Evolutionary conservation across 2,797 vertebrate genomes (phyloP), one percentile per base, ranked within the genome.

Genomic region (Cynodonichthys magdalenae): DNA sequence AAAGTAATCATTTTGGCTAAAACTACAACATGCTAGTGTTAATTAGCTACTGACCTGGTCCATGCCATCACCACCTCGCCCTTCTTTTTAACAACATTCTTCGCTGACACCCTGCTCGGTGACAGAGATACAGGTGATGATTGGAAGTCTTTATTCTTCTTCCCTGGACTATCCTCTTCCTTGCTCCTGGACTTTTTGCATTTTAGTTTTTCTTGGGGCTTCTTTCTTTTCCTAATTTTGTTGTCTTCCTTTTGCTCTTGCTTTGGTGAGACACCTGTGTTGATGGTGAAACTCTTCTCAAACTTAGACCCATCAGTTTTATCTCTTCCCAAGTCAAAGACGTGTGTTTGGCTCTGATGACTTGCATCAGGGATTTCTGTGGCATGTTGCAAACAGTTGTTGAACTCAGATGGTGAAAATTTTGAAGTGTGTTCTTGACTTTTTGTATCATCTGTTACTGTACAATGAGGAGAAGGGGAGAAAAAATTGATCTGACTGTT

Each of bases 1-100:
- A 15, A 42, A 17, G 41, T 17, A 3, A 15, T 17, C 1, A 15
- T 42, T 15, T 42, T 42, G 1, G 14, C 15, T 42, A 42, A 17
- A 42, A 17, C 41, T 17, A 44, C 24, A 9, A 10, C 34, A 36
- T 1, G 9, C 7, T 9, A 36, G 34, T 10, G 9, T 36, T 31
- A 2, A 2, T 49, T 10, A 18, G 28, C 5, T 39, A 83, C 91
- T 93, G 90, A 99, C 98, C 96, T 97, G 20, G 96, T 96, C 98
- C 98, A 99, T 0, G 95, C 93, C 78, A 96, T 90, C 69, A 99
- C 91, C 65, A 99, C 93, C 89, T 95, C 95, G 63, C 98, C 98
- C 78, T 96, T 98, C 90, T 95, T 98, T 89, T 94, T 94, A 81
- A 99, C 75, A 9, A 99, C 92, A 58, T 99, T 99, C 89, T 95